These are phyloP conservation scores for Noctua pronuba DNA, from an alignment of 2,888 invertebrate species.

Conservation along the genomic window DNA sequence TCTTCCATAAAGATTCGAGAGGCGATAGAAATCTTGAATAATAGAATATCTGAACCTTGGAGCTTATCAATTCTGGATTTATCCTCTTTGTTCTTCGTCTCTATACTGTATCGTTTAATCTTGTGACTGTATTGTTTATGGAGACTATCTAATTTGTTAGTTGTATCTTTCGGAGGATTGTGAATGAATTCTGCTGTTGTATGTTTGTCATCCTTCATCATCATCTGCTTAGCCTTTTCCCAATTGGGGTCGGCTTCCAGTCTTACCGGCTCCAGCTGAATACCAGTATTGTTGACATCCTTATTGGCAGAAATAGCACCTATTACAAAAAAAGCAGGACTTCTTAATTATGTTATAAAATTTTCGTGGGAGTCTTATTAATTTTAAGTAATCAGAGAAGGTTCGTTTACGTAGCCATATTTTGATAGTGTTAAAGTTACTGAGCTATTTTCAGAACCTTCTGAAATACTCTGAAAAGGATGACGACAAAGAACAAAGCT, in stretches of 20 bases:
- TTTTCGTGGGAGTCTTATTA: background rate
- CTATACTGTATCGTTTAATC: constrained; percentile 20
- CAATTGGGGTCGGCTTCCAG: too few species aligned
- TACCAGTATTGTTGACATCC: background rate
- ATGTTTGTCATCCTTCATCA: background rate
- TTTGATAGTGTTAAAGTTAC: background rate
- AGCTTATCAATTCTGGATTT: constrained; percentile 53
- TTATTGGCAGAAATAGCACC: background rate
- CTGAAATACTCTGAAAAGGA: background rate
- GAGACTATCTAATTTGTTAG: constrained; percentile 9
- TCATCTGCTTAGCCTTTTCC: too few species aligned
- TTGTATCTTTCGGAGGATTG: background rate
- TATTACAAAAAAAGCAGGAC: background rate
- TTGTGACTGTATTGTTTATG: constrained; percentile 33
- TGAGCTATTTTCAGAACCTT: background rate
- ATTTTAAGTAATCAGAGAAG: background rate
- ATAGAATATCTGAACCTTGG: constrained; percentile 52
- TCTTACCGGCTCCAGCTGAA: too few species aligned
- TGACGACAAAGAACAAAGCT: background rate
- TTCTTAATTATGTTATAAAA: background rate
- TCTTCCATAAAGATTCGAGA: constrained; percentile 56
- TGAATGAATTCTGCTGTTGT: background rate
- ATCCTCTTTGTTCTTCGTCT: constrained; percentile 27
- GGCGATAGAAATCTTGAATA: constrained; percentile 57
- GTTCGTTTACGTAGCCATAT: background rate